Base-by-base conservation (phyloP, 2,888 invertebrate genomes). In the Pammene fasciana region DNA sequence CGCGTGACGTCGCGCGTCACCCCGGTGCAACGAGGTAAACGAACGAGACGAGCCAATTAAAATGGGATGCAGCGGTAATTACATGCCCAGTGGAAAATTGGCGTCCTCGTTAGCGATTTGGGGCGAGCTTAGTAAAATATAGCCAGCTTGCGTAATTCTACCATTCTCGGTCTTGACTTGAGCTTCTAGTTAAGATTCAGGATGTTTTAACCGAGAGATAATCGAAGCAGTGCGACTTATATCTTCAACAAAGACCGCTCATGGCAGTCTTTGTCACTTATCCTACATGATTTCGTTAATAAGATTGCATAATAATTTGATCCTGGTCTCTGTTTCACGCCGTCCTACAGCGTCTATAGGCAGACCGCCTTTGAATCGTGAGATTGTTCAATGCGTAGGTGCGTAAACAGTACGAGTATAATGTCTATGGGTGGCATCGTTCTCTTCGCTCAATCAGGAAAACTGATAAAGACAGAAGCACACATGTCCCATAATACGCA, bases 1-100 rank as follows among this genome's bases (percentile, higher is more conserved):
- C 81, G 84, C 74, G 83, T 89, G 91, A 90, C 90, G 91, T 89
- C 89, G 87, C 76, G 71, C 72, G 74, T 75, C 79, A 78, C 76
- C 76, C 79, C 76, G 72, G 73, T 80, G 68, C 70, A 72, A 71
- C 70, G 62, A 68, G 70, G 68, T 67, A 70, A 52, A 60, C 61
- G 52, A 54, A 67, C 61, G 67, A 62, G 61, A 56, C 46, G 54
- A 52, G 67, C 67, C 52, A 70, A 70, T 70, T 70, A 65, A 70
- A 60, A 41, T 38, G 43, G 61, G 67, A 62, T 60, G 45, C 14
- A 34, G 54, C 45, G 41, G 62, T 52, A 26, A 41, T 50, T 62
- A 41, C 38, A 18, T 52, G 50, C 41, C 41, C 62, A 52, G 50
- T 38, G 46, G 14, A 16, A 62, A 61, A 52, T 52, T 52, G 62